A percentile compares a stretch with the other conserved stretches of the same genome.
Conservation (phyloP, 2,797 vertebrate genomes). For the Pristis pectinata region DNA sequence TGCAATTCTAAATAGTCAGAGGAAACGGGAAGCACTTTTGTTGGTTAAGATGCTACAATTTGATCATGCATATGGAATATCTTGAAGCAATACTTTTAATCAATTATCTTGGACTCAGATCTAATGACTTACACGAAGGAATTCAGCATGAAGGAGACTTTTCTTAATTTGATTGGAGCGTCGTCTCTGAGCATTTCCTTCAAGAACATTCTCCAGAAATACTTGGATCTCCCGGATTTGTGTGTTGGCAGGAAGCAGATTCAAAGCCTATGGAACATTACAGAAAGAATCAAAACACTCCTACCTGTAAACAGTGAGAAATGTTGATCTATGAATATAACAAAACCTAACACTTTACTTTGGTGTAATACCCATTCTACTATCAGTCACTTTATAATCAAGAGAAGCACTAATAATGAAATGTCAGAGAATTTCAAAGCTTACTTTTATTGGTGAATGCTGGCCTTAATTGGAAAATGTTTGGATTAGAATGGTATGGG, state of each 20-base stretch:
- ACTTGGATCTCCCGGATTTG: constrained; percentile 91
- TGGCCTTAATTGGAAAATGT: neutral
- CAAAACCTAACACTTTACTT: neutral
- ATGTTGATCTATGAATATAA: neutral
- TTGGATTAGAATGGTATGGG: neutral
- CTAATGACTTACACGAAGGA: constrained; percentile 71
- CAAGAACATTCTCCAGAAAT: constrained; percentile 92
- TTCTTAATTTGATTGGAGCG: constrained; percentile 92
- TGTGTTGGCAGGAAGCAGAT: constrained; percentile 91
- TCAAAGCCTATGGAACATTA: constrained; percentile 71
- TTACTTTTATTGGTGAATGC: too few species aligned
- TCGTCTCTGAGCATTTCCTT: constrained; percentile 88
- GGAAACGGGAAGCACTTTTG: neutral
- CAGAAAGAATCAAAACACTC: neutral
- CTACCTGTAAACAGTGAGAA: neutral
- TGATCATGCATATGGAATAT: neutral
- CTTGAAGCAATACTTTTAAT: neutral
- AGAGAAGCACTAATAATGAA: neutral
- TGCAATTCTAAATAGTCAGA: neutral
- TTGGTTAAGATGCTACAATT: neutral
- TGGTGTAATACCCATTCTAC: neutral
- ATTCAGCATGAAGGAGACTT: constrained; percentile 92
- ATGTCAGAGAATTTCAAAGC: neutral
- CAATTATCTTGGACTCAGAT: neutral
- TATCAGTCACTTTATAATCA: neutral